Evolutionary conservation across 2,888 invertebrate genomes (phyloP).

Genomic region (Eudiplozoon nipponicum): DNA sequence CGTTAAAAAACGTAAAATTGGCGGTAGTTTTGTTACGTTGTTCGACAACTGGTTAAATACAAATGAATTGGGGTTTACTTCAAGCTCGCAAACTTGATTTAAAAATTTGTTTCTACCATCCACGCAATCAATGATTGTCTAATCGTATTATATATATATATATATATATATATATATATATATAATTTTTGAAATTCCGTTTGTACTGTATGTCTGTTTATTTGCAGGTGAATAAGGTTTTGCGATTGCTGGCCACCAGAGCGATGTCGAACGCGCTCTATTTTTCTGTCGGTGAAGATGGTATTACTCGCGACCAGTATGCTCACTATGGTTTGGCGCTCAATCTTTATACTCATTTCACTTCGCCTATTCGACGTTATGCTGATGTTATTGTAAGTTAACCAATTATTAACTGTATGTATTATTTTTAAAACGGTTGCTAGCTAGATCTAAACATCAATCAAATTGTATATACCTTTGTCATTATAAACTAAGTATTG

Average conservation of each 20-base stretch:
- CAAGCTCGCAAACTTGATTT: too few relatives aligned
- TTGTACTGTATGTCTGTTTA: neutral
- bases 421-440: neutral
- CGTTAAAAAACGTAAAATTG: too few relatives aligned
- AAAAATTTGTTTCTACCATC: too few relatives aligned
- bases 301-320: conserved; percentile 20
- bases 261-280: conserved; percentile 26
- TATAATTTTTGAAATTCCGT: neutral
- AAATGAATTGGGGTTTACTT: too few relatives aligned
- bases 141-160: too few relatives aligned
- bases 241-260: conserved; percentile 23
- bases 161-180: conserved; percentile 2
- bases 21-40: too few relatives aligned
- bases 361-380: conserved; percentile 22
- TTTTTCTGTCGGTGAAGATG: conserved; percentile 20
- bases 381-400: conserved; percentile 22
- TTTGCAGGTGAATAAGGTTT: conserved; percentile 18
- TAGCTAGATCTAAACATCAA: conserved; percentile 1
- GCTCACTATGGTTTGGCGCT: conserved; percentile 25
- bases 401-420: neutral
- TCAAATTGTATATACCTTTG: too few relatives aligned
- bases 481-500: too few relatives aligned
- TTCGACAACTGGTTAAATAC: too few relatives aligned
- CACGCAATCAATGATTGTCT: too few relatives aligned
- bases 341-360: conserved; percentile 21